Conservation (phyloP, 2,797 vertebrate genomes). For the Muscicapa comitata region DNA sequence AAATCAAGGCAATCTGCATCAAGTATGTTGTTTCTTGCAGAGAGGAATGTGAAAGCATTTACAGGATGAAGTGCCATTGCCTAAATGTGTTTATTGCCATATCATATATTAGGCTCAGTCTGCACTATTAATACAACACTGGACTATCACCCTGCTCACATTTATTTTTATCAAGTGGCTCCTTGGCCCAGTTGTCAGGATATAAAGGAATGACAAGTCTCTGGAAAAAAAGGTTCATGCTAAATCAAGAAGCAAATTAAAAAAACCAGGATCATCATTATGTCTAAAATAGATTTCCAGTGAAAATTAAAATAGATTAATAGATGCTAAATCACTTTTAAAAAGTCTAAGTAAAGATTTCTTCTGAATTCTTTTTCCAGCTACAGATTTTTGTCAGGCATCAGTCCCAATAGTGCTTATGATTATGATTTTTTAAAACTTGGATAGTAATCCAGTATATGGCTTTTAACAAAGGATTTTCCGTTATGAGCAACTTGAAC, state of each 20-base stretch:
- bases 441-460: not conserved
- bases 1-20: conserved; percentile 55
- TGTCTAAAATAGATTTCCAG: not conserved
- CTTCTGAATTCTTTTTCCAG: not conserved
- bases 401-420: not conserved
- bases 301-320: not conserved
- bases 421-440: not conserved
- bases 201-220: not conserved
- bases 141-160: not conserved
- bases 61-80: not conserved
- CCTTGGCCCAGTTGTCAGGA: not conserved
- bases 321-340: not conserved
- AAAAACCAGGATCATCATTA: not conserved
- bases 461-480: not conserved
- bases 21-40: conserved; percentile 55
- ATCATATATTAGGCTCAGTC: conserved; percentile 9
- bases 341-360: not conserved
- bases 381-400: not conserved
- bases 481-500: not conserved
- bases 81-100: conserved; percentile 59
- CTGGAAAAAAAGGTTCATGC: not conserved
- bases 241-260: not conserved
- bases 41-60: conserved; percentile 20
- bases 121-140: not conserved
- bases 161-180: not conserved